These are phyloP conservation scores for Sebastiscus albofasciatus DNA, from an alignment of 2,797 vertebrate species.

Conservation along the genomic window DNA sequence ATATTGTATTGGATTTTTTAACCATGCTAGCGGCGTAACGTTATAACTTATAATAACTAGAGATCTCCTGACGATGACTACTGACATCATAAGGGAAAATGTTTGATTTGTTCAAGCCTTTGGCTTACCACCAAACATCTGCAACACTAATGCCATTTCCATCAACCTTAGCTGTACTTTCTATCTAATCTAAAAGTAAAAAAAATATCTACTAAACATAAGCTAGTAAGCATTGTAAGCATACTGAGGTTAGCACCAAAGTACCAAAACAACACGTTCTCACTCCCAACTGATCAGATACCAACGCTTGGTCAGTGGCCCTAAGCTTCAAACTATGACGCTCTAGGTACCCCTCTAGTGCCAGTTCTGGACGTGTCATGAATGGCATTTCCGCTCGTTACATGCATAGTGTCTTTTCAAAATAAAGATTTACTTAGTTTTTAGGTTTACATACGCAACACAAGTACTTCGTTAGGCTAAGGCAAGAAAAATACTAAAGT, in stretches of 20 bases:
- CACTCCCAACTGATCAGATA: not conserved
- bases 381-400: too few relatives aligned
- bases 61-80: not conserved
- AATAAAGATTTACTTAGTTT: not conserved
- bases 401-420: too few relatives aligned
- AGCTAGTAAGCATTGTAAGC: too few relatives aligned
- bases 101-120: not conserved
- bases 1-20: not conserved
- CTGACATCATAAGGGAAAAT: not conserved
- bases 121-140: not conserved
- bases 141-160: not conserved
- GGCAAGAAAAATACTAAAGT: too few relatives aligned
- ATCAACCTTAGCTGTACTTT: not conserved
- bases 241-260: not conserved
- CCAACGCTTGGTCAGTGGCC: not conserved
- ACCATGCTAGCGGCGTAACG: not conserved
- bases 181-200: too few relatives aligned
- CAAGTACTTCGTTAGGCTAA: accelerated
- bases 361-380: not conserved
- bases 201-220: not conserved
- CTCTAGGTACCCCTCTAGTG: not conserved
- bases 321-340: not conserved
- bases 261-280: not conserved
- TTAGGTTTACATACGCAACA: not conserved
- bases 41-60: not conserved